Conservation (phyloP, 2,888 invertebrate species). For the Tigriopus californicus region DNA sequence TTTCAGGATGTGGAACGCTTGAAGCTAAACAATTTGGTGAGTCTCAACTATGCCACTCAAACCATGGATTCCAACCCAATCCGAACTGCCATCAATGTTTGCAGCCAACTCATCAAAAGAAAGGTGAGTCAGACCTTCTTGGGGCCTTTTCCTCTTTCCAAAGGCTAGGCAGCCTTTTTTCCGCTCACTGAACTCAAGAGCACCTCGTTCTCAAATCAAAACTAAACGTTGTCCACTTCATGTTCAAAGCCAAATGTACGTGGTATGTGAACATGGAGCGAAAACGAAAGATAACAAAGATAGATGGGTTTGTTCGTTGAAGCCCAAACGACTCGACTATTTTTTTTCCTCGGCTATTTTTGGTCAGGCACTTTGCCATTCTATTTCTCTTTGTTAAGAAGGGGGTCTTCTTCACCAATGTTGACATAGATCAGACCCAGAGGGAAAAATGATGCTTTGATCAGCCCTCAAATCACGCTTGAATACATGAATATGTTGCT, state of each 20-base stretch:
- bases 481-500: too few species aligned
- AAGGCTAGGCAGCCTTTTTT: background rate
- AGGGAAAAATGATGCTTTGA: too few species aligned
- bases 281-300: background rate
- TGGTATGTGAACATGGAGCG: background rate
- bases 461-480: too few species aligned
- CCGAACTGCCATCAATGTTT: constrained; percentile 76
- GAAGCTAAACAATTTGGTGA: constrained; percentile 62
- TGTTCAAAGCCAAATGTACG: background rate
- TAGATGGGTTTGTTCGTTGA: background rate
- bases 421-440: too few species aligned
- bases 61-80: constrained; percentile 90
- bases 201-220: too few species aligned
- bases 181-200: too few species aligned
- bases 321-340: too few species aligned
- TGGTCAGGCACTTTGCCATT: background rate
- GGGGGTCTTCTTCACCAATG: too few species aligned
- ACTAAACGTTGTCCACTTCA: too few species aligned
- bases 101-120: constrained; percentile 68
- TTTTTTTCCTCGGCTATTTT: background rate
- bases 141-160: background rate
- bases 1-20: constrained; percentile 42
- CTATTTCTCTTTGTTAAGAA: background rate
- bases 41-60: constrained; percentile 70
- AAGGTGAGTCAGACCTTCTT: constrained; percentile 37